phyloP scores from a whole-genome alignment of 2,888 invertebrate genomes.

The Habroteleia sp. region DNA sequence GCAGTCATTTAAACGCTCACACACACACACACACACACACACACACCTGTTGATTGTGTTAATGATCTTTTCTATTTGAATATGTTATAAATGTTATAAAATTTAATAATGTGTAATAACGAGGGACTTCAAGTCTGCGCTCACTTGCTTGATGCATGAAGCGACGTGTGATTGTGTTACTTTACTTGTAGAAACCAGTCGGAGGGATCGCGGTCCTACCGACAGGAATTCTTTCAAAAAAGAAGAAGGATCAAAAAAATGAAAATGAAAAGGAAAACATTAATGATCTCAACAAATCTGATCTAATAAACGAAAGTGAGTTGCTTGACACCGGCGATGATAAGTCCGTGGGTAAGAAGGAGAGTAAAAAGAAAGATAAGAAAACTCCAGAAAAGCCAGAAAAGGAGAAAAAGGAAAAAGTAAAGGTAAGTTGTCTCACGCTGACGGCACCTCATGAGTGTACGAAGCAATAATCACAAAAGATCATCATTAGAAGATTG shows the following conservation, averaged over 20 bases:
- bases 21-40: too few relatives aligned
- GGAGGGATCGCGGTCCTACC: constrained; percentile 93
- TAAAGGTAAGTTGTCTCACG: constrained; percentile 80
- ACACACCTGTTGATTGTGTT: not conserved
- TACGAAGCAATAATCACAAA: constrained; percentile 15
- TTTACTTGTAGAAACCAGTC: constrained; percentile 87
- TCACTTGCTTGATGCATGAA: constrained; percentile 75
- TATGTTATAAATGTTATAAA: not conserved
- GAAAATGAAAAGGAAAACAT: constrained; percentile 83
- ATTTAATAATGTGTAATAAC: constrained; percentile 35
- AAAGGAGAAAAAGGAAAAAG: constrained; percentile 82
- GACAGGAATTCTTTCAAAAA: constrained; percentile 84
- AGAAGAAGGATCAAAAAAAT: constrained; percentile 83
- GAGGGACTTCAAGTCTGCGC: constrained; percentile 39
- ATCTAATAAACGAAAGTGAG: constrained; percentile 76
- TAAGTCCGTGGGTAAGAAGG: constrained; percentile 78
- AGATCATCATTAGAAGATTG: constrained; percentile 38
- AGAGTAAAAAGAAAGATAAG: constrained; percentile 77
- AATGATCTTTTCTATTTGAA: not conserved
- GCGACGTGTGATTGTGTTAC: constrained; percentile 75
- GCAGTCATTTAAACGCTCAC: too few relatives aligned
- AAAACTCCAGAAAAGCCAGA: constrained; percentile 79
- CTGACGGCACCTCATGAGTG: constrained; percentile 17
- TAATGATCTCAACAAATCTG: constrained; percentile 81
- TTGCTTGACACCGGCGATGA: constrained; percentile 73